Evolutionary conservation across 2,113 vertebrate genomes (phyloP), one percentile per base, ranked within the genome.

Genomic region (Cephalopterus ornatus): DNA sequence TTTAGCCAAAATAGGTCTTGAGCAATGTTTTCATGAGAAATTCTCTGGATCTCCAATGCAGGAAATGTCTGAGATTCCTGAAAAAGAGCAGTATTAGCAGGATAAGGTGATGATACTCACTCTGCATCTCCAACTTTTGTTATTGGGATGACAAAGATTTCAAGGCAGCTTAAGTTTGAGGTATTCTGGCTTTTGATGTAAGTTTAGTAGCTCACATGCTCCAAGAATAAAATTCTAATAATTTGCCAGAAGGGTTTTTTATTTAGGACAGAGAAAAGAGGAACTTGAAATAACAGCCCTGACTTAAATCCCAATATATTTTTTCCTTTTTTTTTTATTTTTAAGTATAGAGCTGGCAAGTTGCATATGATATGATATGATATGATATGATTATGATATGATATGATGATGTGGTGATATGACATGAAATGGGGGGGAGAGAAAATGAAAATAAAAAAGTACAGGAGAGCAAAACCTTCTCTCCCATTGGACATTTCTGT

Each of bases 21-120:
- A 97, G 42, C 11, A 95, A 68, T 23, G 46, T 72, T 94, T 97
- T 89, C 13, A 37, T 63, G 27, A 87, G 49, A 94, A 91, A 87
- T 91, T 90, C 59, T 85, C 76, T 90, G 79, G n/a, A 88, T 88
- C 49, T 27, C 16, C 73, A 61, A 13, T 86, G 58, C 53, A 98
- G 91, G 86, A 97, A 96, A 87, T 85, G 21, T 72, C 55, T 89
- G 33, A 85, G 82, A 95, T 97, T 97, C 86, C 79, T 95, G 35
- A 88, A 67, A 62, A 93, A 94, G 42, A 85, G 26, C 6, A 26
- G 5, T 71, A 75, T 86, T 91, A 90, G n/a, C 24, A 79, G 41
- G 12, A 12, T 17, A 95, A 92, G 65, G 68, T 90, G 68, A 65
- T 49, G 56, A 78, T 63, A 46, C 26, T 87, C n/a, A 10, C 9